Percentiles rank a stretch among this genome's conserved stretches.
These are phyloP conservation scores for Heterodera carotae DNA, from an alignment of 1,140 invertebrate genomes.

Conservation along the genomic window DNA sequence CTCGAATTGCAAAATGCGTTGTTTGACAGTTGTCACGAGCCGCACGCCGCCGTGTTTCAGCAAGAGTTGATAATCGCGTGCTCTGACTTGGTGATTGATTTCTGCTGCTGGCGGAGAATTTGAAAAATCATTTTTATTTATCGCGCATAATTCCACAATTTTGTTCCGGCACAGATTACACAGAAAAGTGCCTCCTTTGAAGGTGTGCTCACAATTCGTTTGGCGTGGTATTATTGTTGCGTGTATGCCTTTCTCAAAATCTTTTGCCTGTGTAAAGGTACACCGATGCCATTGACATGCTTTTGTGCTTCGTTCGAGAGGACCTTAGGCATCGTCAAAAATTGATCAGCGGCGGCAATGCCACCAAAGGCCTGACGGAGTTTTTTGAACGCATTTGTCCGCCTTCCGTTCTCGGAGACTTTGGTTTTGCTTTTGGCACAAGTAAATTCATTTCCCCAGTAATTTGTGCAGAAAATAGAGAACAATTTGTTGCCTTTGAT, in stretches of 20 bases:
- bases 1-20: slow-evolving; percentile 67
- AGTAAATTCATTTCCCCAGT: slow-evolving; percentile 3
- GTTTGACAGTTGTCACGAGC: slow-evolving; percentile 74
- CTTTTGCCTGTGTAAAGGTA: slow-evolving; percentile 17
- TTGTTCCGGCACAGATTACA: slow-evolving; percentile 74
- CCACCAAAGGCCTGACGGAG: slow-evolving; percentile 21
- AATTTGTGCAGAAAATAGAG: slow-evolving; percentile 27
- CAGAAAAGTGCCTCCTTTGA: slow-evolving; percentile 76
- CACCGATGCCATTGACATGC: slow-evolving; percentile 56
- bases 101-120: slow-evolving; percentile 66
- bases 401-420: slow-evolving; percentile 37
- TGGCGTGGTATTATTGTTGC: slow-evolving; percentile 42
- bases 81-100: slow-evolving; percentile 84
- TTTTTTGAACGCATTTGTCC: slow-evolving; percentile 42
- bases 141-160: too few species aligned
- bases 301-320: slow-evolving; percentile 49
- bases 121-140: neutral
- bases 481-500: slow-evolving; percentile 53
- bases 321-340: slow-evolving; percentile 39
- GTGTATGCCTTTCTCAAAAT: too few species aligned
- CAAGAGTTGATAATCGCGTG: slow-evolving; percentile 78
- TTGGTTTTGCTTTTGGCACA: slow-evolving; percentile 22
- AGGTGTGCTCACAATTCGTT: slow-evolving; percentile 61
- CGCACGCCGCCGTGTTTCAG: slow-evolving; percentile 92
- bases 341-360: neutral